Conservation (phyloP, 2,888 invertebrate species). For the Drosophila austrosaltans region DNA sequence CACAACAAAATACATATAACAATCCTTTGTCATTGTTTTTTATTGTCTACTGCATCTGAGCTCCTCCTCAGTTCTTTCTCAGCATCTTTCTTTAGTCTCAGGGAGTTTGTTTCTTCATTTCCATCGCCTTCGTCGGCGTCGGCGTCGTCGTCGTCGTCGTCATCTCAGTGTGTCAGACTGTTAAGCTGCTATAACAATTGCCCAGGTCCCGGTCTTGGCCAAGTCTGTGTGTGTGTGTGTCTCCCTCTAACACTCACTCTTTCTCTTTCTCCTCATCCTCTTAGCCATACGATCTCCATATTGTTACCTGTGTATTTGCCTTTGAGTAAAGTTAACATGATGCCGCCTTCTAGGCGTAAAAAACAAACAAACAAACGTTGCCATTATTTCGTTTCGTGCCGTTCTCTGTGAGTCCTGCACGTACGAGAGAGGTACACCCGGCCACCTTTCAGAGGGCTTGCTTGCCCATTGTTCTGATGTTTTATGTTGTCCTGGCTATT, state of each 20-base stretch:
- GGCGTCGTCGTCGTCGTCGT: slow-evolving; percentile 31
- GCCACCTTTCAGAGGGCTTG: slow-evolving; percentile 55
- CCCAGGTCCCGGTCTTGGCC: slow-evolving; percentile 6
- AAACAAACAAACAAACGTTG: slow-evolving; percentile 63
- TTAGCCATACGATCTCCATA: slow-evolving; percentile 42
- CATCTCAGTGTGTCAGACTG: slow-evolving; percentile 62
- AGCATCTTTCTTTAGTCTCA: slow-evolving; percentile 2
- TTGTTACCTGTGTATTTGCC: slow-evolving; percentile 56
- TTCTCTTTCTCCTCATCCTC: slow-evolving; percentile 13
- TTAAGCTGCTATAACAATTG: slow-evolving; percentile 49
- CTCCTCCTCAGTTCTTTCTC: slow-evolving; percentile 8
- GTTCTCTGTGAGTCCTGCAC: slow-evolving; percentile 59
- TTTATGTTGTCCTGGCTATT: slow-evolving; percentile 68
- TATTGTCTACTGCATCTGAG: slow-evolving; percentile 52
- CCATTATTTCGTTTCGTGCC: slow-evolving; percentile 56
- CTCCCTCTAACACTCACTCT: slow-evolving; percentile 11
- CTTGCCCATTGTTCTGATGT: slow-evolving; percentile 27
- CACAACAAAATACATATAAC: slow-evolving; percentile 7
- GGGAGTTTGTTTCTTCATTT: slow-evolving; percentile 39
- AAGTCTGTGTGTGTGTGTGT: background rate
- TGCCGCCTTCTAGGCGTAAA: slow-evolving; percentile 48
- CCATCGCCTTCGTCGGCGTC: slow-evolving; percentile 28
- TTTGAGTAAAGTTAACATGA: slow-evolving; percentile 42
- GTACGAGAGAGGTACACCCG: slow-evolving; percentile 55
- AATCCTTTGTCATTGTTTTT: slow-evolving; percentile 42